Evolutionary conservation across 2,113 vertebrate genomes (phyloP).

Genomic region (Cryptotis parvus): DNA sequence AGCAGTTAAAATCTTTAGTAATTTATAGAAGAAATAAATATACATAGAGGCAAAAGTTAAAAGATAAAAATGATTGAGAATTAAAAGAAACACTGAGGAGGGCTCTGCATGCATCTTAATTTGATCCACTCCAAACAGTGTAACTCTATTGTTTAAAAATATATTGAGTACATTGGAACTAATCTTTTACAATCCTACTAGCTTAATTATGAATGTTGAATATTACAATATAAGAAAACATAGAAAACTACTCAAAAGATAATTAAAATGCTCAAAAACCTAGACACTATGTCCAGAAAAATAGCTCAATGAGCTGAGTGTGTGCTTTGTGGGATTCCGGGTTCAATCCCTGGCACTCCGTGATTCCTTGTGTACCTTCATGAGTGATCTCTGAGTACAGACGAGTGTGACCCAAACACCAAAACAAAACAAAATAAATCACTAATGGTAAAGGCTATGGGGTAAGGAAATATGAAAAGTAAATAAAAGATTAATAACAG

Average conservation of each 20-base stretch:
- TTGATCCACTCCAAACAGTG: background rate
- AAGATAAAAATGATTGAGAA: background rate
- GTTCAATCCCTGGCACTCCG: too few relatives aligned
- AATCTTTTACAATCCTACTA: background rate
- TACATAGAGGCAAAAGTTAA: background rate
- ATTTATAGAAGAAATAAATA: slow-evolving; percentile 15
- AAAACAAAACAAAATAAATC: background rate
- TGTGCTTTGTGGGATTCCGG: too few relatives aligned
- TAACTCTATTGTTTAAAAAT: background rate
- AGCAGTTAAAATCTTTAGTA: background rate
- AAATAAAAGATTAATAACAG: background rate
- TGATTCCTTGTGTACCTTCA: too few relatives aligned
- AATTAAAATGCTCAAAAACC: slow-evolving; percentile 1
- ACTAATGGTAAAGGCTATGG: background rate
- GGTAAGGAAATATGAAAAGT: background rate
- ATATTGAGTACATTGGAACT: background rate
- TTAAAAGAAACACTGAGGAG: background rate
- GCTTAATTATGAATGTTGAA: slow-evolving; percentile 22
- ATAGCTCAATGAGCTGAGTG: too few relatives aligned
- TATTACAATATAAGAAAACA: background rate
- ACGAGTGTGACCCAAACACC: too few relatives aligned
- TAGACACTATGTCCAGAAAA: too few relatives aligned
- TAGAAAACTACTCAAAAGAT: background rate
- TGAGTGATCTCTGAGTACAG: too few relatives aligned
- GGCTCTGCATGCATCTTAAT: background rate